phyloP scores from a whole-genome alignment of 2,113 vertebrate genomes.

The Ophthalmolycus amberensis region DNA sequence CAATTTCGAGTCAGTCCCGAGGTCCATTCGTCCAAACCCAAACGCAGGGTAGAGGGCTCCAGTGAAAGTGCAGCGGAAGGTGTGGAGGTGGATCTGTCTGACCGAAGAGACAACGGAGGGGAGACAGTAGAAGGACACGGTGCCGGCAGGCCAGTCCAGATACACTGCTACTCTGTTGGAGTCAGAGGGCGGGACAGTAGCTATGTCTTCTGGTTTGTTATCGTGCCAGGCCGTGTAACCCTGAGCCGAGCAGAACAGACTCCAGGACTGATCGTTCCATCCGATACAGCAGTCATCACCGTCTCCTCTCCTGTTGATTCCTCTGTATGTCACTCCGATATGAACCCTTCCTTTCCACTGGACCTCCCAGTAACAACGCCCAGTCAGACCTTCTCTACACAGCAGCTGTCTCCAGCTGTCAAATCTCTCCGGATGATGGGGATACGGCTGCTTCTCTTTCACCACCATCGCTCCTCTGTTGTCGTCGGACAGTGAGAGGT shows the following conservation, averaged over 20 bases:
- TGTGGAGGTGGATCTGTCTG: constrained; percentile 31
- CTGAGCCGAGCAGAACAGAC: constrained; percentile 23
- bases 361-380: constrained; percentile 56
- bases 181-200: rapidly evolving
- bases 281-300: constrained; percentile 28
- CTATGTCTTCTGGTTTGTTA: not conserved
- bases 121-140: constrained; percentile 47
- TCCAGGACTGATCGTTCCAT: constrained; percentile 51
- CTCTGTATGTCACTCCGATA: constrained; percentile 45
- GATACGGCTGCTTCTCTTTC: constrained; percentile 25
- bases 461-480: not conserved
- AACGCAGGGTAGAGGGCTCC: constrained; percentile 48
- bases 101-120: not conserved
- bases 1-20: not conserved
- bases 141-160: constrained; percentile 53
- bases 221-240: constrained; percentile 49
- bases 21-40: constrained; percentile 10
- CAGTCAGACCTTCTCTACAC: constrained; percentile 31
- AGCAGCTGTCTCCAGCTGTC: constrained; percentile 45
- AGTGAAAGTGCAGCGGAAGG: constrained; percentile 45
- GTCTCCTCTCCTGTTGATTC: constrained; percentile 27
- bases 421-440: constrained; percentile 48
- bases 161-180: constrained; percentile 28
- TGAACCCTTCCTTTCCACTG: constrained; percentile 19
- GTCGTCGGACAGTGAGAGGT: constrained; percentile 27